These are phyloP conservation scores for Acanthurus leucopareius DNA, from an alignment of 2,797 vertebrate genomes.

Conservation along the genomic window DNA sequence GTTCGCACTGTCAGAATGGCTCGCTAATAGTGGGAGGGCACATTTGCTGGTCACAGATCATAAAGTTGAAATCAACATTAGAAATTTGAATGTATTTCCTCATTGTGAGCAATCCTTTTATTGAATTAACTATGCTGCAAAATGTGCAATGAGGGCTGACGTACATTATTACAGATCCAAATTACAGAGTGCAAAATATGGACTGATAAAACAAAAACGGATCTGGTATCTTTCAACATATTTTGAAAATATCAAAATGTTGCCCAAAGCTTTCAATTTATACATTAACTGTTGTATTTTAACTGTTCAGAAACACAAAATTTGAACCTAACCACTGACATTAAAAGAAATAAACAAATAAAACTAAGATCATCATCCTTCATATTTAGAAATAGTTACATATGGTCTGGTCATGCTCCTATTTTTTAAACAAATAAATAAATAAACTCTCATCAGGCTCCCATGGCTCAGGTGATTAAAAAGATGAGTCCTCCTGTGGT, in stretches of 20 bases:
- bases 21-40: too few species aligned
- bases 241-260: neutral
- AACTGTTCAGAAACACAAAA: neutral
- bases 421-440: conserved; percentile 50
- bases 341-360: too few species aligned
- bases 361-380: neutral
- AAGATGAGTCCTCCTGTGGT: conserved; percentile 44
- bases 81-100: too few species aligned
- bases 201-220: too few species aligned
- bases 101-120: too few species aligned
- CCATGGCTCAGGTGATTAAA: conserved; percentile 64
- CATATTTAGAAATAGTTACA: neutral
- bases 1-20: too few species aligned
- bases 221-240: neutral
- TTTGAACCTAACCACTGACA: neutral
- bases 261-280: neutral
- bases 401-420: neutral
- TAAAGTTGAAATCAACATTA: too few species aligned
- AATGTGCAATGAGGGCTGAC: too few species aligned
- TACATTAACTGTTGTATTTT: neutral
- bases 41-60: too few species aligned
- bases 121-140: too few species aligned
- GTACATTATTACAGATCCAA: too few species aligned
- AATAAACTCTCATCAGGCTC: conserved; percentile 39
- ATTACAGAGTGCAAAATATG: neutral